phyloP scores from a whole-genome alignment of 2,888 invertebrate species.

The Eurois occulta region DNA sequence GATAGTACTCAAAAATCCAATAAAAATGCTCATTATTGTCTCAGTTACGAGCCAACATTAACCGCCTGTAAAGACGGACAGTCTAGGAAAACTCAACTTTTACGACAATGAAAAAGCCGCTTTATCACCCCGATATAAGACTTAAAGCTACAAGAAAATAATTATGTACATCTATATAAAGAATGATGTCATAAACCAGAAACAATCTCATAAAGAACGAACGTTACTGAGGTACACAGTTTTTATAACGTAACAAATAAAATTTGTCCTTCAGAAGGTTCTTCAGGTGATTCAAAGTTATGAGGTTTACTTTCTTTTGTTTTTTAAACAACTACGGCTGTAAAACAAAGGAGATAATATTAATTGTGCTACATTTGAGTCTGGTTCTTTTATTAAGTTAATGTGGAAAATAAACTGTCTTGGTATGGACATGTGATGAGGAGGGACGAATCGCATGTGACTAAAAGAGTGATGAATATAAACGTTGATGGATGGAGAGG shows the following conservation, averaged over 20 bases:
- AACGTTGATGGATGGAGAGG: too few species aligned
- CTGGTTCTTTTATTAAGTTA: neutral
- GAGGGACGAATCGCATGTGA: too few species aligned
- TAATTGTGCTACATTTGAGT: conserved; percentile 14
- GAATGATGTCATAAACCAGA: conserved; percentile 70
- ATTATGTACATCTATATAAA: conserved; percentile 56
- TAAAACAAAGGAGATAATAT: conserved; percentile 12
- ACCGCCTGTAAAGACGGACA: conserved; percentile 72
- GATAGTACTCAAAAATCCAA: conserved; percentile 45
- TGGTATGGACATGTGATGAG: too few species aligned
- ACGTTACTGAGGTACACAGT: conserved; percentile 55
- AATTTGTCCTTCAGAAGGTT: conserved; percentile 51
- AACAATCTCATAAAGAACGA: conserved; percentile 74
- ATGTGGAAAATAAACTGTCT: neutral
- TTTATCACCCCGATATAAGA: conserved; percentile 65
- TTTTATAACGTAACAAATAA: conserved; percentile 65
- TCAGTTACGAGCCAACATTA: conserved; percentile 78
- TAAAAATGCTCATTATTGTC: conserved; percentile 72
- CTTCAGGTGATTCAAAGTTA: conserved; percentile 37
- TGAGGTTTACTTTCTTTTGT: conserved; percentile 13
- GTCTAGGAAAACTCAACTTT: conserved; percentile 65
- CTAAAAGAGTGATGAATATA: too few species aligned
- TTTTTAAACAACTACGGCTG: neutral
- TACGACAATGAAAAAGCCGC: conserved; percentile 61
- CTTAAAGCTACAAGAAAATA: conserved; percentile 56